Base-by-base conservation (phyloP, 2,888 invertebrate genomes). In the Chorisops tibialis region DNA sequence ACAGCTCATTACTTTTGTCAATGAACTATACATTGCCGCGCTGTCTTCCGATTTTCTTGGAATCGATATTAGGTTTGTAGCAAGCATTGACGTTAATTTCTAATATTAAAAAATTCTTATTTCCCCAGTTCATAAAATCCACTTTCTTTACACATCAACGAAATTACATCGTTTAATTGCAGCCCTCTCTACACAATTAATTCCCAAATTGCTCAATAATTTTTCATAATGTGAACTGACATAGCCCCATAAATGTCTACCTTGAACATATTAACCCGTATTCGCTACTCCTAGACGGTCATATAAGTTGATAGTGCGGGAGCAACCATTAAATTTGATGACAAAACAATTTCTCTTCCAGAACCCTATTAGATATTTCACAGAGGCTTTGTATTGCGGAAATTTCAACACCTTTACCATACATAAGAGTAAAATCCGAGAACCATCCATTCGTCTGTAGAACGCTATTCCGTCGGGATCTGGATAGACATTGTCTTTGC, bases 291-390 rank as follows among this genome's bases (percentile, higher is more conserved):
- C n/a, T n/a, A n/a, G n/a, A 41, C 18, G 14, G 12, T 54, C 52
- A 54, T 54, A 54, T 39, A 39, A 39, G 52, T 54, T 45, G 56
- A 56, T 56, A 56, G 56, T 56, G 56, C 56, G 19, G 30, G 30
- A 56, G 30, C 45, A 56, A 35, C 56, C 56, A 56, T 56, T 43
- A 56, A 56, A 43, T 56, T 35, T 56, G 30, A 56, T 56, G 56
- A 56, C 56, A 56, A 43, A 56, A 56, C 56, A 56, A 24, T 35
- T 56, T 43, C 43, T 43, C 16, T 30, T 5, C 45, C n/a, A 38
- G 45, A 19, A 43, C 43, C 45, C 14, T 30, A 5, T 30, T 30
- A 7, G 30, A 5, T 9, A 30, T 45, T 43, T 30, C 56, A 43
- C 41, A 4, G 11, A 21, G 18, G 16, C 35, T 30, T 24, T 54